Percentiles rank a stretch among this genome's conserved stretches.
These are phyloP conservation scores for Rhyacichthys aspro DNA, from an alignment of 2,797 vertebrate species.

Conservation along the genomic window DNA sequence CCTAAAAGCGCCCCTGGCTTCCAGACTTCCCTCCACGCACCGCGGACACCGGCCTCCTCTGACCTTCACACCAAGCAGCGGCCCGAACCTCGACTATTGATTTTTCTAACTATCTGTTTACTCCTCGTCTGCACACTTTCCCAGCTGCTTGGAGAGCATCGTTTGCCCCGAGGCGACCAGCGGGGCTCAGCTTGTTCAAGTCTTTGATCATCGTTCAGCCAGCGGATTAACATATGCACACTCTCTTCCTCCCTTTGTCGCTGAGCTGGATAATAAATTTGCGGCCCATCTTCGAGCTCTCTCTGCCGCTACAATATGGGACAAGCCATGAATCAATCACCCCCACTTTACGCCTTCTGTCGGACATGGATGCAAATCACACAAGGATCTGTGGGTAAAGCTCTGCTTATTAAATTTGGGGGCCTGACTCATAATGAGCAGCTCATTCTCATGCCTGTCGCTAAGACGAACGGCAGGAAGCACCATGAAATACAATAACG, in stretches of 20 bases:
- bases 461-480: conserved; percentile 69
- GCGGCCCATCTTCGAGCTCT: conserved; percentile 52
- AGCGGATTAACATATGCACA: conserved; percentile 84
- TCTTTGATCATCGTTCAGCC: conserved; percentile 88
- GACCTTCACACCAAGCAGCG: conserved; percentile 67
- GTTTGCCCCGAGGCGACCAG: conserved; percentile 87
- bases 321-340: conserved; percentile 75
- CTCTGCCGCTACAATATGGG: conserved; percentile 55
- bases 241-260: conserved; percentile 84
- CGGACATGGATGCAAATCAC: conserved; percentile 77
- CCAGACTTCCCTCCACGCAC: conserved; percentile 47
- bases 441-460: conserved; percentile 55
- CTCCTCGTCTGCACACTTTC: conserved; percentile 74
- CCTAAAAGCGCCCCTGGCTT: conserved; percentile 61
- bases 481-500: conserved; percentile 53
- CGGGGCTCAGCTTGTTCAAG: conserved; percentile 84
- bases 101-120: conserved; percentile 82
- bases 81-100: conserved; percentile 74
- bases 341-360: conserved; percentile 71
- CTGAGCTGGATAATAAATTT: conserved; percentile 82
- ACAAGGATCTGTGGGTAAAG: conserved; percentile 74
- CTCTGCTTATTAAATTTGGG: conserved; percentile 76
- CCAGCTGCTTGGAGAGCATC: conserved; percentile 77
- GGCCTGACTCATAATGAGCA: conserved; percentile 66
- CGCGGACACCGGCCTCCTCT: conserved; percentile 53